Percentiles rank a stretch among this genome's conserved stretches.
These are phyloP conservation scores for Atopsyche davidsoni DNA, from an alignment of 1,140 invertebrate genomes.

Conservation along the genomic window DNA sequence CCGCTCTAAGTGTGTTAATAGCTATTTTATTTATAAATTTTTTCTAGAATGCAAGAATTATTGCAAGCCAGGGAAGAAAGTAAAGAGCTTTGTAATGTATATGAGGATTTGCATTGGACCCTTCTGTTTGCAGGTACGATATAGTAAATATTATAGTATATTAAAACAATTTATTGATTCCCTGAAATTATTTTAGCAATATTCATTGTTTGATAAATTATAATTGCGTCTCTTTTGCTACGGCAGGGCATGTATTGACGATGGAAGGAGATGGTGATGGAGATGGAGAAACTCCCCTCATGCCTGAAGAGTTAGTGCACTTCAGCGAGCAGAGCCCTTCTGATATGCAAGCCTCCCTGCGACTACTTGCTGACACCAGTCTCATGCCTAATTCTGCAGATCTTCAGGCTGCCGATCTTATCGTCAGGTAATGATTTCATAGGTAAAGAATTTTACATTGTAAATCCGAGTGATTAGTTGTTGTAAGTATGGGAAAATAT, in stretches of 20 bases:
- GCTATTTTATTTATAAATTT: constrained; percentile 6
- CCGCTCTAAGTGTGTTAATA: too few relatives aligned
- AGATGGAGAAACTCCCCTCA: constrained; percentile 69
- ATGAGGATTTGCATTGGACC: constrained; percentile 88
- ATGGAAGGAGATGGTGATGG: constrained; percentile 51
- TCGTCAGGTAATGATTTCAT: constrained; percentile 42
- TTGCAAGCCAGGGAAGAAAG: constrained; percentile 52
- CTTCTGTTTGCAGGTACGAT: constrained; percentile 65
- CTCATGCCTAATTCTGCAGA: constrained; percentile 32
- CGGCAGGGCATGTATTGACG: constrained; percentile 32
- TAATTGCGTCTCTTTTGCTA: too few relatives aligned
- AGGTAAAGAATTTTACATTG: constrained; percentile 28
- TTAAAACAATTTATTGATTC: not conserved
- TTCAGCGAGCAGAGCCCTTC: constrained; percentile 54
- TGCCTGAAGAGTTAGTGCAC: constrained; percentile 69
- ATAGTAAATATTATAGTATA: constrained; percentile 7
- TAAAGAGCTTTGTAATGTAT: constrained; percentile 53
- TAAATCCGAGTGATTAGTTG: constrained; percentile 30
- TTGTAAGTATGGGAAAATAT: too few relatives aligned
- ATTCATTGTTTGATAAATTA: too few relatives aligned
- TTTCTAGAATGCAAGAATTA: constrained; percentile 48
- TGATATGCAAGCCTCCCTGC: constrained; percentile 53
- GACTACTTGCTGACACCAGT: constrained; percentile 50
- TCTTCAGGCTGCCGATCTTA: constrained; percentile 38
- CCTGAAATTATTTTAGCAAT: constrained; percentile 1